phyloP scores from a whole-genome alignment of 37 sponge, comb jelly and placozoan genomes.

The Eunapius fragilis region DNA sequence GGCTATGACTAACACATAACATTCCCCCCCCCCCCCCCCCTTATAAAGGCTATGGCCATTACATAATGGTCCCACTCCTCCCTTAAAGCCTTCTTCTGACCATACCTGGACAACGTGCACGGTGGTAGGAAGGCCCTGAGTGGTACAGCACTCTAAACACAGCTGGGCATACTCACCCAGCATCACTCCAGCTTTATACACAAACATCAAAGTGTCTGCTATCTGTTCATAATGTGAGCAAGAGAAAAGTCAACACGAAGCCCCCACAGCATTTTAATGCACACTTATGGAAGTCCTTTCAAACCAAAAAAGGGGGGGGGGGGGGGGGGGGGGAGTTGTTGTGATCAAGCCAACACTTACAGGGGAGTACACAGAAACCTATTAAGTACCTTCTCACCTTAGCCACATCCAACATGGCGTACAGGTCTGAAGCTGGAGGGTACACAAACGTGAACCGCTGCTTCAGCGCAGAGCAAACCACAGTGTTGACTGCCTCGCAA shows the following conservation, averaged over 20 bases:
- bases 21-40: no score
- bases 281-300: not conserved
- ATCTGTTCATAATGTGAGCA: conserved; percentile 33
- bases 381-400: no score
- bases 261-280: not conserved
- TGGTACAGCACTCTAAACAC: conserved; percentile 24
- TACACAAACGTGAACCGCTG: conserved; percentile 75
- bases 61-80: no score
- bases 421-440: conserved; percentile 61
- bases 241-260: not conserved
- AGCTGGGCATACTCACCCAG: conserved; percentile 16
- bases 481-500: conserved; percentile 4
- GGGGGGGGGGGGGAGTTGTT: not conserved
- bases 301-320: no score
- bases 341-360: not conserved
- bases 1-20: no score
- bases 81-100: no score
- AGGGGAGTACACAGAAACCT: not conserved
- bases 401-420: conserved; percentile 73
- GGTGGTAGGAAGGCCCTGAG: conserved; percentile 83
- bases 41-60: no score
- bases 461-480: conserved; percentile 33
- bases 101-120: conserved; percentile 51
- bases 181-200: conserved; percentile 33
- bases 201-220: conserved; percentile 80